Base-by-base conservation (phyloP, 2,797 vertebrate species). In the Sebastes taczanowskii region DNA sequence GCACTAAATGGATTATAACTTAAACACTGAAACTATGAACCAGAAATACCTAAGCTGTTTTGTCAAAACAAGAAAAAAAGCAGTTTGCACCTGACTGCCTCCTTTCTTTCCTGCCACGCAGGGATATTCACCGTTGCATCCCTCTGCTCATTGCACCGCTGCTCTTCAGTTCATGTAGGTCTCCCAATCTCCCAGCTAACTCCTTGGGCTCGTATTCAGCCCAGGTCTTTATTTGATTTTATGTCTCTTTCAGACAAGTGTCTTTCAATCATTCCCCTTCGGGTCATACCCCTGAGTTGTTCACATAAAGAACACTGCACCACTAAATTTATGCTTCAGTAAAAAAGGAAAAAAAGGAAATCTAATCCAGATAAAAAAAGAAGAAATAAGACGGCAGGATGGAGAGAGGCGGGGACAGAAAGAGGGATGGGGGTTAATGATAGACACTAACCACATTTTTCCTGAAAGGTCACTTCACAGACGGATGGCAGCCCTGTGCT, bases 391-490 rank as follows among this genome's bases (percentile, higher is more conserved):
- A 64, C 1, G 20, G 29, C 69, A 79, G 67, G 61, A 68, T 20
- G 55, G 49, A 60, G 69, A 68, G 62, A 56, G 25, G 35, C 62
- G 6, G 60, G 53, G 55, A 29, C 22, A 14, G 71, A 35, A 29
- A 59, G 59, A 66, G 61, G 62, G 78, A 38, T 63, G 68, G 71
- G 58, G 59, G 86, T 84, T 90, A 81, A 88, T 88, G 86, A 89
- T 82, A 91, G 91, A 90, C 92, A 95, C 93, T 95, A 94, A 95
- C 88, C 94, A 95, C 87, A 95, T 95, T 96, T 92, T 96, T 91
- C 90, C 84, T 93, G 87, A 95, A 97, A 97, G 96, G 95, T 97
- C 96, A 96, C 80, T 92, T 78, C 74, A 88, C 86, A 95, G 88
- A 95, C 92, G 92, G 92, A 88, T 91, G 93, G 89, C 86, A 91